phyloP scores from a whole-genome alignment of 2,113 vertebrate genomes.

The Colossoma macropomum region DNA sequence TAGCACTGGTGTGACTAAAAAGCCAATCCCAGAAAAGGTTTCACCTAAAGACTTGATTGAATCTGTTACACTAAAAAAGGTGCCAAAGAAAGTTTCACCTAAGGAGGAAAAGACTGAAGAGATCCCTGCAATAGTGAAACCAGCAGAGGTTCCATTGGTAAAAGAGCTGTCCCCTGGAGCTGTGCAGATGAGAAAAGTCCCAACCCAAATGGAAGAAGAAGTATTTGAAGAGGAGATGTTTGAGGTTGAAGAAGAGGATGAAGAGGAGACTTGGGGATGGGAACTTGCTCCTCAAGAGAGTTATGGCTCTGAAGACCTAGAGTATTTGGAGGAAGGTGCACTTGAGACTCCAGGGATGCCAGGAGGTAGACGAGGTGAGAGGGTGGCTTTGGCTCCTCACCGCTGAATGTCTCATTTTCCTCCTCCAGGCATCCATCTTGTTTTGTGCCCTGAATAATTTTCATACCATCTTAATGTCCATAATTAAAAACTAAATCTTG shows the following conservation, averaged over 20 bases:
- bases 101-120: slow-evolving; percentile 62
- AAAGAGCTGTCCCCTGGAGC: slow-evolving; percentile 78
- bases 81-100: slow-evolving; percentile 69
- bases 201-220: slow-evolving; percentile 77
- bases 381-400: slow-evolving; percentile 67
- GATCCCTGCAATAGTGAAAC: slow-evolving; percentile 47
- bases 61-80: slow-evolving; percentile 80
- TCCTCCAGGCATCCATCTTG: slow-evolving; percentile 61
- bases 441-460: slow-evolving; percentile 71
- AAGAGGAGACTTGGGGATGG: slow-evolving; percentile 77
- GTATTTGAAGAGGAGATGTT: slow-evolving; percentile 70
- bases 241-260: slow-evolving; percentile 59
- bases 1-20: slow-evolving; percentile 57
- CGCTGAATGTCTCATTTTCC: slow-evolving; percentile 60
- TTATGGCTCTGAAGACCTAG: slow-evolving; percentile 74
- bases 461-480: slow-evolving; percentile 55
- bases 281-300: slow-evolving; percentile 74
- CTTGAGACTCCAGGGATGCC: slow-evolving; percentile 82
- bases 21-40: slow-evolving; percentile 62
- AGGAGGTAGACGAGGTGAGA: slow-evolving; percentile 87
- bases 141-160: slow-evolving; percentile 62
- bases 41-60: slow-evolving; percentile 57
- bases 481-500: slow-evolving; percentile 51
- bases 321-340: slow-evolving; percentile 75
- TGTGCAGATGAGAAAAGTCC: slow-evolving; percentile 74